A percentile compares a stretch with the other conserved stretches of the same genome.
phyloP scores from a whole-genome alignment of 30 jellyfish, hydroid and myxozoan genomes.

The Turritopsis dohrnii region DNA sequence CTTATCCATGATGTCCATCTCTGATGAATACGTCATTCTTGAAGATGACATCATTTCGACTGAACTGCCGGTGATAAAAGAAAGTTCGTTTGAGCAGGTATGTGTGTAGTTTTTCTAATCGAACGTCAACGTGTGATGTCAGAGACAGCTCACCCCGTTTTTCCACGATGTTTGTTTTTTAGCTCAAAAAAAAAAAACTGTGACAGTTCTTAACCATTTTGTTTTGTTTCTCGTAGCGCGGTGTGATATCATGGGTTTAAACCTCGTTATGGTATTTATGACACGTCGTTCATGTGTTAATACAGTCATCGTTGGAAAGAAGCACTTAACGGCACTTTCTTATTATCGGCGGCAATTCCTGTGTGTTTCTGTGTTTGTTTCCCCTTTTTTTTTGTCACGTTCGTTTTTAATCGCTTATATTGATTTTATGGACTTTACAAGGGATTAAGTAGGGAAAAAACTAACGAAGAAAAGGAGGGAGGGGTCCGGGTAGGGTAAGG shows the following conservation, averaged over 20 bases:
- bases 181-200: too few species aligned
- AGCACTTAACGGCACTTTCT: not conserved
- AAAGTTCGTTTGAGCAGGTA: not conserved
- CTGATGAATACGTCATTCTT: not conserved
- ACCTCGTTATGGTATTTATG: not conserved
- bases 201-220: not conserved
- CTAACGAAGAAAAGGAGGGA: not conserved
- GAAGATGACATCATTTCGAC: not conserved
- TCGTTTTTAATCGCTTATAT: too few species aligned
- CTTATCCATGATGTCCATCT: not conserved
- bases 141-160: too few species aligned
- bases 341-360: not conserved
- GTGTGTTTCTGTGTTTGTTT: too few species aligned
- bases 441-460: not conserved
- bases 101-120: not conserved
- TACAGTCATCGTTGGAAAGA: not conserved
- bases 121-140: too few species aligned
- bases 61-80: not conserved
- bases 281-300: not conserved
- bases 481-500: not conserved
- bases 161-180: too few species aligned
- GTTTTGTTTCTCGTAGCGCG: not conserved
- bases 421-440: too few species aligned
- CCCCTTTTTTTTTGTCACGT: too few species aligned
- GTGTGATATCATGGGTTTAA: not conserved